Percentiles rank a stretch among this genome's conserved stretches.
Conservation (phyloP, 2,797 vertebrate species). For the Bovichtus diacanthus region DNA sequence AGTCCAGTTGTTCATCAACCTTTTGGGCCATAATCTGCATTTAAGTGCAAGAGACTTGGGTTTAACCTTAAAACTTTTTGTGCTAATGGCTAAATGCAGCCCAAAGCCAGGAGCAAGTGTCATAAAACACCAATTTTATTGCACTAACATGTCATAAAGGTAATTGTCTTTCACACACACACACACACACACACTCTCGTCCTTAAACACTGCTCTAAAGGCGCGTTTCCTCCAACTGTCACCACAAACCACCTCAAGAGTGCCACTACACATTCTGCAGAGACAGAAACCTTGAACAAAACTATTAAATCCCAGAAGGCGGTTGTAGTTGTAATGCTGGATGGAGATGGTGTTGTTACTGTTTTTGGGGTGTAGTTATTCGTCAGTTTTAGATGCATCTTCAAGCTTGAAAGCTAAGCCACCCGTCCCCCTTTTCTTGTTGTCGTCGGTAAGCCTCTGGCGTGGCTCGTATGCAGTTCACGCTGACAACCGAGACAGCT, state of each 20-base stretch:
- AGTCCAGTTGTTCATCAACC: conserved; percentile 52
- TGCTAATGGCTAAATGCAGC: conserved; percentile 54
- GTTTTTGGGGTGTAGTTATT: conserved; percentile 1
- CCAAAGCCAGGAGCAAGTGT: conserved; percentile 44
- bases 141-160: conserved; percentile 70
- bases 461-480: not conserved
- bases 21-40: conserved; percentile 45
- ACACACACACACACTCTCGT: conserved; percentile 21
- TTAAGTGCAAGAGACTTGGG: conserved; percentile 40
- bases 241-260: conserved; percentile 55
- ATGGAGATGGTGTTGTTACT: conserved; percentile 8
- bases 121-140: conserved; percentile 72
- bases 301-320: conserved; percentile 53
- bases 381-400: conserved; percentile 2
- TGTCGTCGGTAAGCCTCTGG: not conserved
- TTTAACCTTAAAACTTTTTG: conserved; percentile 62
- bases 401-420: not conserved
- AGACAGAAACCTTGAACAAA: conserved; percentile 43
- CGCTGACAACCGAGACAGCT: not conserved
- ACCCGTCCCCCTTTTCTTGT: too few relatives aligned
- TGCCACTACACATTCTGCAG: conserved; percentile 40
- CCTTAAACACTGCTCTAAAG: conserved; percentile 53
- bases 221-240: conserved; percentile 43
- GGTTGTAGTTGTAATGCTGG: conserved; percentile 13
- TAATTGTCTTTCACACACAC: conserved; percentile 52